These are phyloP conservation scores for Ips nitidus DNA, from an alignment of 1,140 invertebrate species.

Conservation along the genomic window DNA sequence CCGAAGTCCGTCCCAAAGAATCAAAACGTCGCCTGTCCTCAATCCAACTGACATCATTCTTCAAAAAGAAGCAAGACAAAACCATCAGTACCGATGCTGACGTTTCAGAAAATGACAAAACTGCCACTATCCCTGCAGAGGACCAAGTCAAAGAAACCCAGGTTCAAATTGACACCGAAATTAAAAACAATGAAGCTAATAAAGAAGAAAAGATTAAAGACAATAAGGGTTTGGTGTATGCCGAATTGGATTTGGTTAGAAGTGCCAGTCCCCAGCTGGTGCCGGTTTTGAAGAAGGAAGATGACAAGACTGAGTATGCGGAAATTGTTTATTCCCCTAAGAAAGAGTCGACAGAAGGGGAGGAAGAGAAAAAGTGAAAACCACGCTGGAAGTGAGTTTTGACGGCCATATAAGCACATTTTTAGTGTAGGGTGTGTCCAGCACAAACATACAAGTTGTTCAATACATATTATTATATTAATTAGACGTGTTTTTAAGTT, in stretches of 20 bases:
- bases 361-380: conserved; percentile 8
- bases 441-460: too few relatives aligned
- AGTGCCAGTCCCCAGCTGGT: conserved; percentile 44
- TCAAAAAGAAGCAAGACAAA: conserved; percentile 47
- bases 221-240: conserved; percentile 58
- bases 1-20: conserved; percentile 51
- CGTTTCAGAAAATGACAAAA: conserved; percentile 33
- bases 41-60: conserved; percentile 36
- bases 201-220: not conserved
- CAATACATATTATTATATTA: too few relatives aligned
- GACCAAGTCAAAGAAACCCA: conserved; percentile 31
- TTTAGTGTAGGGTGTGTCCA: too few relatives aligned
- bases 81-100: conserved; percentile 37
- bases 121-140: conserved; percentile 32
- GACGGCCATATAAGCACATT: too few relatives aligned
- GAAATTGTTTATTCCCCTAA: conserved; percentile 58
- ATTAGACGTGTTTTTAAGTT: too few relatives aligned
- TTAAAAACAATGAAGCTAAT: conserved; percentile 45
- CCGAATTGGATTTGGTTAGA: conserved; percentile 58
- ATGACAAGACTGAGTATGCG: conserved; percentile 63
- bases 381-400: not conserved
- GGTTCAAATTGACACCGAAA: conserved; percentile 12
- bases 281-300: conserved; percentile 52
- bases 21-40: conserved; percentile 36
- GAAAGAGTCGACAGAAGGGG: conserved; percentile 29